phyloP scores from a whole-genome alignment of 2,113 vertebrate genomes.

The Nothoprocta pentlandii region DNA sequence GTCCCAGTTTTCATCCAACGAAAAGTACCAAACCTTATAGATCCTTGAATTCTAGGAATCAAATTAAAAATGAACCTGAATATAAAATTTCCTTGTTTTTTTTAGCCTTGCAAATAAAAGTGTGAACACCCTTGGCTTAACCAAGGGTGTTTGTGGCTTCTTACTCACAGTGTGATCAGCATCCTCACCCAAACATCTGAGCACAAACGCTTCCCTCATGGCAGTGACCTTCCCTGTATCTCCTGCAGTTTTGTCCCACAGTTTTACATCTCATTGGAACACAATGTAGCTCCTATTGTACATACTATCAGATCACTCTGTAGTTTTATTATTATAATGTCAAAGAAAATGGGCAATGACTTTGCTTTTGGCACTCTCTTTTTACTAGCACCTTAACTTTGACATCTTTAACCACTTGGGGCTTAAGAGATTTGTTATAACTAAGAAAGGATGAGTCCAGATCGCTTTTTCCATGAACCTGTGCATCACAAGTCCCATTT shows the following conservation, averaged over 20 bases:
- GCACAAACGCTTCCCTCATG: not conserved
- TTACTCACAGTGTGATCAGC: not conserved
- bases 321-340: not conserved
- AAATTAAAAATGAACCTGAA: not conserved
- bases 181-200: not conserved
- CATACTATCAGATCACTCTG: not conserved
- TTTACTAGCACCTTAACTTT: conserved; percentile 15
- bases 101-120: not conserved
- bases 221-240: not conserved
- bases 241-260: not conserved
- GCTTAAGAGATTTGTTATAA: conserved; percentile 15
- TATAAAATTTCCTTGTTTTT: not conserved
- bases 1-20: not conserved
- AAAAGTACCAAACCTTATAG: not conserved
- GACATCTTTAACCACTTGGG: conserved; percentile 18
- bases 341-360: not conserved
- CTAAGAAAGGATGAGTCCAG: not conserved
- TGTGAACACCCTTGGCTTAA: not conserved
- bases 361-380: conserved; percentile 2
- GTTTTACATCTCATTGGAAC: not conserved
- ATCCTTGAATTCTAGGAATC: not conserved
- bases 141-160: not conserved
- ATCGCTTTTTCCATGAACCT: not conserved
- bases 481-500: not conserved
- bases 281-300: not conserved